Evolutionary conservation across 2,888 invertebrate species (phyloP).

Genomic region (Caenorhabditis doughertyi): DNA sequence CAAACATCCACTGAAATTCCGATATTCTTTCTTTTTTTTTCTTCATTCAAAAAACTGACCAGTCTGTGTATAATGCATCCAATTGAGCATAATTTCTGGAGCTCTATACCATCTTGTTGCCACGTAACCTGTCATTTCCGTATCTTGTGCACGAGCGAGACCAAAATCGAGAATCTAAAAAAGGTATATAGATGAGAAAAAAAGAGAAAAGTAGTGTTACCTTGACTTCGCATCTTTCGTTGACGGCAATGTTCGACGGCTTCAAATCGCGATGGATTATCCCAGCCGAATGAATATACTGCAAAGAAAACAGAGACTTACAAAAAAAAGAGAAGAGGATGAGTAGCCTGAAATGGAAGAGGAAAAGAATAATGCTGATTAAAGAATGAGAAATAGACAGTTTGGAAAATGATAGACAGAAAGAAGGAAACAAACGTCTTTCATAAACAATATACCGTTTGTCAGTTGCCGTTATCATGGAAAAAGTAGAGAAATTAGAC

Average conservation of each 20-base stretch:
- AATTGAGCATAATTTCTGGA: conserved; percentile 86
- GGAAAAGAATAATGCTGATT: conserved; percentile 7
- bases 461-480: conserved; percentile 47
- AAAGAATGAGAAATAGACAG: conserved; percentile 39
- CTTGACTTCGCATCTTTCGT: conserved; percentile 97
- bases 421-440: conserved; percentile 15
- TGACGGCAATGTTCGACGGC: conserved; percentile 98
- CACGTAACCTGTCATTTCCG: conserved; percentile 87
- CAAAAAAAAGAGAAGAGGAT: too few species aligned
- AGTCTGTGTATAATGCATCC: conserved; percentile 97
- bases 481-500: conserved; percentile 23
- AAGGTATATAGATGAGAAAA: neutral
- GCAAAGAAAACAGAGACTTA: conserved; percentile 61
- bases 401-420: conserved; percentile 28
- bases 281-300: conserved; percentile 97
- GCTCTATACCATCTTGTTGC: conserved; percentile 86
- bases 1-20: conserved; percentile 78
- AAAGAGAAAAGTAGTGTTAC: conserved; percentile 76
- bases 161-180: conserved; percentile 85
- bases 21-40: neutral
- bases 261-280: conserved; percentile 98
- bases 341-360: too few species aligned
- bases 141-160: conserved; percentile 86
- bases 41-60: conserved; percentile 83
- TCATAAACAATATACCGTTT: conserved; percentile 39